Conservation (phyloP, 2,113 vertebrate genomes). For the Neoarius graeffei region DNA sequence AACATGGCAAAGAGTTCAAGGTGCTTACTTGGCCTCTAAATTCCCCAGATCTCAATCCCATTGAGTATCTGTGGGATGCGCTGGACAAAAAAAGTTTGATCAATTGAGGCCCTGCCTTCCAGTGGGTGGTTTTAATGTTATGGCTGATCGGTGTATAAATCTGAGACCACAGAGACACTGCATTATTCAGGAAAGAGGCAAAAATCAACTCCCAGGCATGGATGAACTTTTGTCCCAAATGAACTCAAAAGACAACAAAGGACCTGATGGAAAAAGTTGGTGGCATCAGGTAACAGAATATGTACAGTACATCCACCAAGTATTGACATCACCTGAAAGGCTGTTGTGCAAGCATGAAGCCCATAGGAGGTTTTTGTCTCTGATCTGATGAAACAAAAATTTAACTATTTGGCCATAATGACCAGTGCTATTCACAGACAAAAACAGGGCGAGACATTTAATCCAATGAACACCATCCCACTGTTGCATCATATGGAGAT, state of each 20-base stretch:
- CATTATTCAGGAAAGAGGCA: not conserved
- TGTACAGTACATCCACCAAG: not conserved
- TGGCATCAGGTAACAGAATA: not conserved
- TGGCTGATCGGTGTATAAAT: not conserved
- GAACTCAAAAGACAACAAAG: not conserved
- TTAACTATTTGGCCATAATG: not conserved
- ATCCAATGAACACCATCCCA: not conserved
- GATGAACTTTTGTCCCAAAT: not conserved
- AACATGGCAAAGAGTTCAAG: too few relatives aligned
- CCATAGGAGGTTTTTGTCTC: not conserved
- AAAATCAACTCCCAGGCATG: not conserved
- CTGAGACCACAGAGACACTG: not conserved
- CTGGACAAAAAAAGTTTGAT: too few relatives aligned
- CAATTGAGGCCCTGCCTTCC: not conserved
- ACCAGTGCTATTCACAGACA: too few relatives aligned
- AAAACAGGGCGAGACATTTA: not conserved
- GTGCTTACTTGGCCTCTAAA: too few relatives aligned
- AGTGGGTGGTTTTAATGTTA: too few relatives aligned
- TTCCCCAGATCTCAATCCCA: too few relatives aligned
- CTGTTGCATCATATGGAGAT: not conserved
- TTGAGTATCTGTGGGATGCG: too few relatives aligned
- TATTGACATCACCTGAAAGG: too few relatives aligned
- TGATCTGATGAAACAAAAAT: not conserved
- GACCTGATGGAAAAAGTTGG: not conserved
- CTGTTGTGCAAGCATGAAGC: not conserved